Percentiles rank a stretch among this genome's conserved stretches.
These are phyloP conservation scores for Heteromurus nitidus DNA, from an alignment of 2,888 invertebrate species.

Conservation along the genomic window DNA sequence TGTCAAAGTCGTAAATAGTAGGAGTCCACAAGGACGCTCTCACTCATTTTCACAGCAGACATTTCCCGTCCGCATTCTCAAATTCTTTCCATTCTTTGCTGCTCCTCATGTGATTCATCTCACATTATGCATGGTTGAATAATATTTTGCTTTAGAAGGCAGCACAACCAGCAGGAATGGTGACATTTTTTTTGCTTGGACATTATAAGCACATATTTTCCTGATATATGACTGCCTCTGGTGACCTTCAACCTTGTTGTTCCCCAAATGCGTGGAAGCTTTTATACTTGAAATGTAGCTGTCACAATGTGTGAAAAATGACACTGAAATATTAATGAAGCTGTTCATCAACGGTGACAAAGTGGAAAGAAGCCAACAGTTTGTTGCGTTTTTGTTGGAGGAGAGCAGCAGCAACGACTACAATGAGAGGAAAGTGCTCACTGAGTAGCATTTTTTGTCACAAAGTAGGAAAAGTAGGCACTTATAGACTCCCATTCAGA, in stretches of 20 bases:
- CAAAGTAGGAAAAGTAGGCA: neutral
- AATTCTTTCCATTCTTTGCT: too few relatives aligned
- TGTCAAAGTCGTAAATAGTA: neutral
- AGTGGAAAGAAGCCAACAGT: slow-evolving; percentile 7
- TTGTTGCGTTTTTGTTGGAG: neutral
- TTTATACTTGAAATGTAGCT: neutral
- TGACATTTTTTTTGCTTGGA: too few relatives aligned
- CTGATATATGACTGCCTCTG: too few relatives aligned
- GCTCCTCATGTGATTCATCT: too few relatives aligned
- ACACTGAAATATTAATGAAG: slow-evolving; percentile 48
- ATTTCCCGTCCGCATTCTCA: too few relatives aligned
- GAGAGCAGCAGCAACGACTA: neutral
- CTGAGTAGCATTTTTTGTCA: neutral
- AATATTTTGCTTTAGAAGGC: too few relatives aligned
- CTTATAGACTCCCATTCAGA: neutral
- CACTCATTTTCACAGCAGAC: too few relatives aligned
- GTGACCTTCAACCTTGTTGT: neutral
- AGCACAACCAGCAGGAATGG: too few relatives aligned
- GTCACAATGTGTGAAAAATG: slow-evolving; percentile 47
- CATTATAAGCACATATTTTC: too few relatives aligned
- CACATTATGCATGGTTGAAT: too few relatives aligned
- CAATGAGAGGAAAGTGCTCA: neutral
- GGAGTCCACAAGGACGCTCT: neutral
- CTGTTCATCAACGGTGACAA: slow-evolving; percentile 34
- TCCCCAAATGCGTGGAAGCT: neutral